Percentiles rank a stretch among this genome's conserved stretches.
These are phyloP conservation scores for Bombus consobrinus DNA, from an alignment of 1,140 invertebrate genomes.

Conservation along the genomic window DNA sequence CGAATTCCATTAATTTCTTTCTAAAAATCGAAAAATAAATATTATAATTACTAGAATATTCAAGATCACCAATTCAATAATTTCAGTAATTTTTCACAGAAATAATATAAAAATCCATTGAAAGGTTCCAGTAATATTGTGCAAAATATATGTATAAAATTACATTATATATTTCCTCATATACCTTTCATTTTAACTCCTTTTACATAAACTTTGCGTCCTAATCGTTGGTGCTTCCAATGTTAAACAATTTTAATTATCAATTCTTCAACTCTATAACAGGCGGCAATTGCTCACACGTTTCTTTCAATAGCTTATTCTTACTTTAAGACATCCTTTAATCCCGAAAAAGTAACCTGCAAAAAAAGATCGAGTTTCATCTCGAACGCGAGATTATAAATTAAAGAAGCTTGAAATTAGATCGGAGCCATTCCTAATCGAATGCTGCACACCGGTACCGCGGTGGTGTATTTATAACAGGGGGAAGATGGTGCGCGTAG, in stretches of 20 bases:
- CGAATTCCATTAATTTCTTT: not conserved
- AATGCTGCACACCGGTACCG: conserved; percentile 13
- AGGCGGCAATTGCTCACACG: not conserved
- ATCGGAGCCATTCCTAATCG: conserved; percentile 35
- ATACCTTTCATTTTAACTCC: not conserved
- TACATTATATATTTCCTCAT: too few relatives aligned
- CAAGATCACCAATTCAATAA: too few relatives aligned
- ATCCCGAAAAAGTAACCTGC: not conserved
- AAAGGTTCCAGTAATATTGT: too few relatives aligned
- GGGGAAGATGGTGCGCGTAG: conserved; percentile 12
- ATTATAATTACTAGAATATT: too few relatives aligned
- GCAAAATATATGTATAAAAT: too few relatives aligned
- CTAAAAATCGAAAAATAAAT: not conserved
- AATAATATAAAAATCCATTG: too few relatives aligned
- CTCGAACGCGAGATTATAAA: not conserved
- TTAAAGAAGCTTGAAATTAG: conserved; percentile 31
- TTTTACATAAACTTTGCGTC: not conserved
- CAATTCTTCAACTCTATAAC: not conserved
- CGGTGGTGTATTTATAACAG: conserved; percentile 5
- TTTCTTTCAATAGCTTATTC: too few relatives aligned
- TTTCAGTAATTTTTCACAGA: too few relatives aligned
- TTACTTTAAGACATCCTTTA: not conserved
- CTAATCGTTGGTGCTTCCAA: not conserved
- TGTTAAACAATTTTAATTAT: not conserved
- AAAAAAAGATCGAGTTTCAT: not conserved